A percentile compares a stretch with the other conserved stretches of the same genome.
Evolutionary conservation across 2,888 invertebrate genomes (phyloP).

Genomic region (Aradus depressus): DNA sequence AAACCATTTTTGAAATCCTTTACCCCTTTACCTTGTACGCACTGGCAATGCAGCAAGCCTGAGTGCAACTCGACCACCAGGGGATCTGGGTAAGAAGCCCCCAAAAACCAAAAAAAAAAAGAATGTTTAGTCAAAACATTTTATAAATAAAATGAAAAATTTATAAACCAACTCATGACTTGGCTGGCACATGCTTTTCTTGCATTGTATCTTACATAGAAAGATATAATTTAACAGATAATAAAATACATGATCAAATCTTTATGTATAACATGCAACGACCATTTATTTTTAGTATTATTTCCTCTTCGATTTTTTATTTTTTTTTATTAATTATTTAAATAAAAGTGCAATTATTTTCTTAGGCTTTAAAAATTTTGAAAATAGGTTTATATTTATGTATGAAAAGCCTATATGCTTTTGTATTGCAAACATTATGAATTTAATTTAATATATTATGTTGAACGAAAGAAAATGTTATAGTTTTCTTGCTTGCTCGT

Average conservation of each 20-base stretch:
- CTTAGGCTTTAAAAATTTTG: no score
- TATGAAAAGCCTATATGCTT: no score
- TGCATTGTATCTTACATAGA: conserved; percentile 25
- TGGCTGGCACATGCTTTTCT: conserved; percentile 27
- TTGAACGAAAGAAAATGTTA: background rate
- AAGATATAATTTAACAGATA: conserved; percentile 4
- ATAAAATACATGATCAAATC: background rate
- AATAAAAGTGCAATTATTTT: conserved; percentile 3
- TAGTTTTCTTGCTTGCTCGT: background rate
- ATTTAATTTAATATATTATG: no score
- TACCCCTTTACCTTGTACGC: conserved; percentile 9
- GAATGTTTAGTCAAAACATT: conserved; percentile 19
- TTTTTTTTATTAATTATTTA: conserved; percentile 11
- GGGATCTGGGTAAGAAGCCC: conserved; percentile 26
- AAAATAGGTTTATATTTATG: no score
- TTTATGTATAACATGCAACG: conserved; percentile 24
- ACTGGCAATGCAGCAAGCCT: conserved; percentile 26
- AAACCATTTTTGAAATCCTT: background rate
- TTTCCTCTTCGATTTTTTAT: background rate
- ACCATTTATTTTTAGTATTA: conserved; percentile 23
- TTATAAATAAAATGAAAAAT: conserved; percentile 7
- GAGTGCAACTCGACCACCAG: conserved; percentile 21
- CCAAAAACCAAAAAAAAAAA: conserved; percentile 7
- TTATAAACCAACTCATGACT: conserved; percentile 27
- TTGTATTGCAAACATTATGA: no score